These are phyloP conservation scores for Takifugu rubripes DNA, from an alignment of 2,797 vertebrate species.

Conservation along the genomic window DNA sequence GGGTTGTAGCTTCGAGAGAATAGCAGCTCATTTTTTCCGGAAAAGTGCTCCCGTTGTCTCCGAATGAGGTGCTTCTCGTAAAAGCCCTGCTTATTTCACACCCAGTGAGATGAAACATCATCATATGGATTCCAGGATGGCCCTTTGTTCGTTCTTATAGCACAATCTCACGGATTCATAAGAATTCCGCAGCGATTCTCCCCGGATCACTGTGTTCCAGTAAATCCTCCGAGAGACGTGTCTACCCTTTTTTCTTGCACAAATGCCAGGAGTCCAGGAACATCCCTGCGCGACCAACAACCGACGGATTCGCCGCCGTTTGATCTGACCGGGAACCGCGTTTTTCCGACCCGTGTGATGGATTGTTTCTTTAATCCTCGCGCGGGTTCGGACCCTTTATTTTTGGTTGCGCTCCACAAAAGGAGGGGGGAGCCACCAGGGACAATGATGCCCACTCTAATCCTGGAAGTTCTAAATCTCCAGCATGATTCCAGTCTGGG, in stretches of 20 bases:
- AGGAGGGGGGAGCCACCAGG: slow-evolving; percentile 63
- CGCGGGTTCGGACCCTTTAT: slow-evolving; percentile 66
- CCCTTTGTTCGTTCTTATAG: not conserved
- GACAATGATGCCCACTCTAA: slow-evolving; percentile 64
- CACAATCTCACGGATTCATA: slow-evolving; percentile 22
- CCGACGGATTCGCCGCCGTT: slow-evolving; percentile 16
- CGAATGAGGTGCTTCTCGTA: not conserved
- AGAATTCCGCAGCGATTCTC: slow-evolving; percentile 20
- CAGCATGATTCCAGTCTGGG: slow-evolving; percentile 59
- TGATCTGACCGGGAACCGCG: slow-evolving; percentile 50
- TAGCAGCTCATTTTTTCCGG: not conserved
- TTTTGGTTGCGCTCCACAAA: slow-evolving; percentile 68
- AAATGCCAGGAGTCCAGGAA: slow-evolving; percentile 14
- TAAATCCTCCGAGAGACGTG: slow-evolving; percentile 30
- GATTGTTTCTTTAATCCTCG: slow-evolving; percentile 69
- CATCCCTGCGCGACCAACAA: not conserved
- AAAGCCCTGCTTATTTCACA: not conserved
- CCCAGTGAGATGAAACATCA: not conserved
- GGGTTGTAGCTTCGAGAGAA: not conserved
- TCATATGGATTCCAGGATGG: not conserved
- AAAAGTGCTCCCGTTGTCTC: not conserved
- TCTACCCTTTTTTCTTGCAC: slow-evolving; percentile 9
- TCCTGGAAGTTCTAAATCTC: slow-evolving; percentile 73
- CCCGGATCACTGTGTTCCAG: slow-evolving; percentile 15
- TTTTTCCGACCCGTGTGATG: slow-evolving; percentile 59